A percentile compares a stretch with the other conserved stretches of the same genome.
Conservation (phyloP, 1,140 invertebrate genomes). For the Caenorhabditis inopinata region DNA sequence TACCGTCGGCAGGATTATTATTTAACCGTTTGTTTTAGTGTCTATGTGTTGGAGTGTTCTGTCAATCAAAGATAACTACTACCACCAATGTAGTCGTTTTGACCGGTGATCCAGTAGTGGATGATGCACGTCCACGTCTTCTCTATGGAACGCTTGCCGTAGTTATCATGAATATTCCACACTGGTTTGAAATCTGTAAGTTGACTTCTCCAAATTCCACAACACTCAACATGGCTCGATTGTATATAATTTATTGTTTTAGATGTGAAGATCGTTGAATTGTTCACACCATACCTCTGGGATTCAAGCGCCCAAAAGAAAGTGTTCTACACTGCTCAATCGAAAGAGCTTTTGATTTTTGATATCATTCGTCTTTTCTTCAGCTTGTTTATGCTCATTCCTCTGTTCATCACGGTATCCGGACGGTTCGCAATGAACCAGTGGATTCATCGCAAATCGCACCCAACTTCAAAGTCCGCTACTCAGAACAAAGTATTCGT, state of each 20-base stretch:
- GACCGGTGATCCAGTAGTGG: not conserved
- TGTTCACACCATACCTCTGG: not conserved
- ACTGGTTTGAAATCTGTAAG: not conserved
- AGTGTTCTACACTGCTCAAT: not conserved
- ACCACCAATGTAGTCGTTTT: not conserved
- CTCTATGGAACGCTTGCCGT: not conserved
- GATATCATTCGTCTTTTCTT: not conserved
- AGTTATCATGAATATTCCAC: not conserved
- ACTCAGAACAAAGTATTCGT: not conserved
- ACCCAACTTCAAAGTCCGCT: not conserved
- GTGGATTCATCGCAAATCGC: not conserved
- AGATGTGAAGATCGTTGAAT: constrained; percentile 2
- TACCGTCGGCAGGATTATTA: too few relatives aligned
- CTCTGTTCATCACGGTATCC: not conserved
- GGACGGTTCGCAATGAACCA: not conserved
- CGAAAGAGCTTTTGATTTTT: not conserved
- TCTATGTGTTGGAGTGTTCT: not conserved
- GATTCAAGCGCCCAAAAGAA: not conserved
- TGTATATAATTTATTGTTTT: not conserved
- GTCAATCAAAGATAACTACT: not conserved
- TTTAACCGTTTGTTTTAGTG: too few relatives aligned
- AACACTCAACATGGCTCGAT: too few relatives aligned
- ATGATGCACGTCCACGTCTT: not conserved
- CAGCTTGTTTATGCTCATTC: not conserved
- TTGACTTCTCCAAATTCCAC: too few relatives aligned